phyloP scores from a whole-genome alignment of 2,797 vertebrate genomes.

The Phoeniculus purpureus region DNA sequence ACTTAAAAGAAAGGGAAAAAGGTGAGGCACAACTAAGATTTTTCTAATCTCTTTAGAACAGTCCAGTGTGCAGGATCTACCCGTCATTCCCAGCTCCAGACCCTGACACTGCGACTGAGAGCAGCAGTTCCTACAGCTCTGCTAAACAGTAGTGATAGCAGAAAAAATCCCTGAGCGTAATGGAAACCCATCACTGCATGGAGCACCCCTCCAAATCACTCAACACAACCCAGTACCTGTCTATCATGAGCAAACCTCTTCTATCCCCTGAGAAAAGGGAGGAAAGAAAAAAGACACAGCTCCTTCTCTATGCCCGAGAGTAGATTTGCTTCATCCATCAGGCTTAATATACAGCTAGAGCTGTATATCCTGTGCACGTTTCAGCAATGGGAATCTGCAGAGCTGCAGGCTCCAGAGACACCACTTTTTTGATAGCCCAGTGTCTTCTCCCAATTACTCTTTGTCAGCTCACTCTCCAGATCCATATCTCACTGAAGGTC shows the following conservation, averaged over 20 bases:
- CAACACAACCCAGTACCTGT: not conserved
- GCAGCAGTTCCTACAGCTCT: constrained; percentile 2
- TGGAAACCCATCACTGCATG: not conserved
- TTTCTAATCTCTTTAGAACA: not conserved
- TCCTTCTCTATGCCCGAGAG: constrained; percentile 13
- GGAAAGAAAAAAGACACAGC: not conserved
- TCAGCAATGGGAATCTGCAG: constrained; percentile 59
- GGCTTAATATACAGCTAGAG: constrained; percentile 19
- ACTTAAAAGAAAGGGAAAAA: not conserved
- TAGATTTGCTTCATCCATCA: constrained; percentile 38
- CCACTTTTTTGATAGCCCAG: constrained; percentile 20
- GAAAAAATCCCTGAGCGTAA: not conserved
- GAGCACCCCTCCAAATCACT: not conserved
- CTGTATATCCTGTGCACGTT: constrained; percentile 46
- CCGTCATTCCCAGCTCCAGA: not conserved
- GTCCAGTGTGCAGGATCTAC: not conserved
- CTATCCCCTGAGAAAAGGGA: not conserved
- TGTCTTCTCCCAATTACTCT: constrained; percentile 66
- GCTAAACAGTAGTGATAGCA: not conserved
- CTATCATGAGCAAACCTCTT: constrained; percentile 21
- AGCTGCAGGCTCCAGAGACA: constrained; percentile 56
- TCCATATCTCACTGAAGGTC: constrained; percentile 59
- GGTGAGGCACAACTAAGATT: not conserved
- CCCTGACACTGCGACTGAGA: not conserved
- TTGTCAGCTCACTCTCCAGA: constrained; percentile 55